Conservation (phyloP, 2,888 invertebrate species). For the Gastrophysa polygoni region DNA sequence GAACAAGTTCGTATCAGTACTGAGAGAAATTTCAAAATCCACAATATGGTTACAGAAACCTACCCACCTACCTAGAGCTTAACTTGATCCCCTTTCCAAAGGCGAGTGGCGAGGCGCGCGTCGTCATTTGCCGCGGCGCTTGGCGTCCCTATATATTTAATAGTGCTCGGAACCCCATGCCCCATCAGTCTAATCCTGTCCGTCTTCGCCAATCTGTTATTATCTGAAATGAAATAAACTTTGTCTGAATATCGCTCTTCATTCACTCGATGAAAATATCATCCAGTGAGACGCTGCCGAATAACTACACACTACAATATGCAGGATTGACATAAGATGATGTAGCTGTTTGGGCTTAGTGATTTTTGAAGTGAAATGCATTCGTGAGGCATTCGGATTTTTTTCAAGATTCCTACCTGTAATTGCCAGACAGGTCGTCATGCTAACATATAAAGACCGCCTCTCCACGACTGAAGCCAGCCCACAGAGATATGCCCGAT, state of each 20-base stretch:
- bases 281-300: too few species aligned
- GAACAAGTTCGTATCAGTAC: too few species aligned
- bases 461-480: slow-evolving; percentile 52
- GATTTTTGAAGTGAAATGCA: slow-evolving; percentile 40
- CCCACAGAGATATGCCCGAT: slow-evolving; percentile 59
- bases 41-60: slow-evolving; percentile 53
- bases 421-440: slow-evolving; percentile 56
- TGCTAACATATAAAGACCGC: slow-evolving; percentile 54
- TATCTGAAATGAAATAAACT: slow-evolving; percentile 19
- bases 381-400: slow-evolving; percentile 40
- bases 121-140: slow-evolving; percentile 51
- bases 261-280: neutral
- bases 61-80: too few species aligned
- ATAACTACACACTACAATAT: too few species aligned
- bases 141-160: slow-evolving; percentile 54
- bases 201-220: slow-evolving; percentile 40
- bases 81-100: slow-evolving; percentile 48
- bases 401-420: slow-evolving; percentile 52
- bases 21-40: slow-evolving; percentile 48
- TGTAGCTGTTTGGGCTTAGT: slow-evolving; percentile 24
- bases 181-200: slow-evolving; percentile 51
- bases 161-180: slow-evolving; percentile 50
- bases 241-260: neutral
- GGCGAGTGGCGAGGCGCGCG: slow-evolving; percentile 48
- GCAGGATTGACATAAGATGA: slow-evolving; percentile 14